phyloP scores from a whole-genome alignment of 1,140 invertebrate species.

The Homarus americanus region DNA sequence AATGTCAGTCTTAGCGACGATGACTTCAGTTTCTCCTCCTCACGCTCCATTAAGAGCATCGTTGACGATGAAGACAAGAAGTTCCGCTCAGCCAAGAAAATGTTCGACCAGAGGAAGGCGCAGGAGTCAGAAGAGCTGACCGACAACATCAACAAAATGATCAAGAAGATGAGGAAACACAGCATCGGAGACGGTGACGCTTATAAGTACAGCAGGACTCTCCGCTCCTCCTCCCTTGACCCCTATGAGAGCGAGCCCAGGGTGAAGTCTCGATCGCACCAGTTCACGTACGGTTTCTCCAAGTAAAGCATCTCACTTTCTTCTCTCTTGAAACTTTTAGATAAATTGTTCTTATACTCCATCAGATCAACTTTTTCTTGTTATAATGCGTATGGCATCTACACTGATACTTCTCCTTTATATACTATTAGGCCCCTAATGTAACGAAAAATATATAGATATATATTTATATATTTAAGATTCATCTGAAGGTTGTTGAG shows the following conservation, averaged over 20 bases:
- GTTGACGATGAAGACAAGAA: constrained; percentile 16
- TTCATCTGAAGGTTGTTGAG: neutral
- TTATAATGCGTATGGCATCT: neutral
- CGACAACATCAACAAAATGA: constrained; percentile 63
- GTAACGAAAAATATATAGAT: neutral
- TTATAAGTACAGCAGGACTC: constrained; percentile 43
- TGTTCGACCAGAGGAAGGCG: constrained; percentile 40
- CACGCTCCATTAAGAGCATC: constrained; percentile 11
- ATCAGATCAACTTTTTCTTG: neutral
- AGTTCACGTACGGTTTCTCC: constrained; percentile 41
- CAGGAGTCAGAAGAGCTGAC: constrained; percentile 70
- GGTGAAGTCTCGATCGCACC: constrained; percentile 30
- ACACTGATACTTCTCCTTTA: neutral
- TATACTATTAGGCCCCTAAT: neutral
- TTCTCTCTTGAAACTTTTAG: neutral
- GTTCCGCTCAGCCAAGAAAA: constrained; percentile 37
- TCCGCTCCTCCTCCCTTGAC: constrained; percentile 59
- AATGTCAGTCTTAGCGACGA: constrained; percentile 42
- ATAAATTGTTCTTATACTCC: neutral
- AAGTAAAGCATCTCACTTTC: neutral
- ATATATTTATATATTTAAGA: neutral
- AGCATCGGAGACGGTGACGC: constrained; percentile 44
- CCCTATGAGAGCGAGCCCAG: constrained; percentile 38
- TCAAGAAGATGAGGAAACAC: constrained; percentile 68
- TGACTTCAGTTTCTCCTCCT: constrained; percentile 17